phyloP scores from a whole-genome alignment of 2,113 vertebrate species.

The Pungitius pungitius region DNA sequence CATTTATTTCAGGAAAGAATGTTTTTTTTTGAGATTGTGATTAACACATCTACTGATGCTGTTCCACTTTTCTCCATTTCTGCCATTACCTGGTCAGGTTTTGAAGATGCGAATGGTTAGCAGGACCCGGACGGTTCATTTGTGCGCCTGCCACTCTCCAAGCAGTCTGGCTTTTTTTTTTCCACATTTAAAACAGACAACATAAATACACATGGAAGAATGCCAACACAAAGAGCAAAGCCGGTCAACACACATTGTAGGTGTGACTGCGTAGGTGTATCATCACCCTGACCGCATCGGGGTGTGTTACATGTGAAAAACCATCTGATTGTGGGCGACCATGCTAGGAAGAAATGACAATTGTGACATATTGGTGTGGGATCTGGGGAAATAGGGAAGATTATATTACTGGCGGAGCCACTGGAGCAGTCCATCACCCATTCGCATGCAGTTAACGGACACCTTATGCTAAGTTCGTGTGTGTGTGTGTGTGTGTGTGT shows the following conservation, averaged over 20 bases:
- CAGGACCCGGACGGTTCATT: background rate
- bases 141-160: background rate
- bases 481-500: conserved; percentile 21
- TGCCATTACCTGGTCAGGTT: conserved; percentile 26
- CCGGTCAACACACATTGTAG: conserved; percentile 39
- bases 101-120: conserved; percentile 25
- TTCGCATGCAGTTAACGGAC: conserved; percentile 64
- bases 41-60: conserved; percentile 35
- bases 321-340: conserved; percentile 65
- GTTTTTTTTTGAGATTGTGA: background rate
- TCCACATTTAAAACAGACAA: background rate
- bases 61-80: conserved; percentile 18
- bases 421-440: conserved; percentile 70
- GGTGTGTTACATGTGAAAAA: conserved; percentile 60
- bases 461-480: conserved; percentile 59
- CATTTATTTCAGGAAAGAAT: conserved; percentile 22
- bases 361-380: conserved; percentile 81
- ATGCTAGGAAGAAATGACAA: conserved; percentile 75
- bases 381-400: conserved; percentile 70
- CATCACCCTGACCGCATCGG: conserved; percentile 62
- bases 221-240: conserved; percentile 27
- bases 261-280: conserved; percentile 34
- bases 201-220: conserved; percentile 26
- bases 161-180: background rate
- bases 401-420: conserved; percentile 72